Evolutionary conservation across 2,888 invertebrate species (phyloP).

Genomic region (Antheraea yamamai): DNA sequence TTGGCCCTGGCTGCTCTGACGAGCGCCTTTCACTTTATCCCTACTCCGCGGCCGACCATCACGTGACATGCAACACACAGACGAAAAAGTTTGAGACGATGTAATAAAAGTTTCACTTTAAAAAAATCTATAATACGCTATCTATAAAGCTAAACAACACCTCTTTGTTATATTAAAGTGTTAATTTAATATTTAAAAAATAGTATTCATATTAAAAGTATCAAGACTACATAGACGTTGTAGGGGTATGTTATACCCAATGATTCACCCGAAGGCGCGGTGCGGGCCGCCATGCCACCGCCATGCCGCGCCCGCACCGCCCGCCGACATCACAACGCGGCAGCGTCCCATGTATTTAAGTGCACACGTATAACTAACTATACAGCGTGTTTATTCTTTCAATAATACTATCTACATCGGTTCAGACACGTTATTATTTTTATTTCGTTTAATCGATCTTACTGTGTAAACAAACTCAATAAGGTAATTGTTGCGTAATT

Average conservation of each 20-base stretch:
- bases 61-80: no score
- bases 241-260: conserved; percentile 59
- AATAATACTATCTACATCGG: background rate
- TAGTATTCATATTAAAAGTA: conserved; percentile 39
- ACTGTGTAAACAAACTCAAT: no score
- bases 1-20: no score
- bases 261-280: conserved; percentile 74
- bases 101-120: no score
- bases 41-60: no score
- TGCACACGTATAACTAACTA: conserved; percentile 20
- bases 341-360: conserved; percentile 51
- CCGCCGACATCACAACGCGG: conserved; percentile 31
- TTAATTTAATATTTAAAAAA: background rate
- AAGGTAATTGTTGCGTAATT: no score
- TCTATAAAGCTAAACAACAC: no score
- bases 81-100: no score
- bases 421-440: background rate
- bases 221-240: conserved; percentile 39
- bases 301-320: conserved; percentile 51
- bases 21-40: no score
- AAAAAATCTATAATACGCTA: no score
- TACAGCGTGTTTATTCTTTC: conserved; percentile 17
- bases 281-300: conserved; percentile 49
- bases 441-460: background rate
- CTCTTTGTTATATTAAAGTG: no score